These are phyloP conservation scores for Drosophila fungiperda DNA, from an alignment of 2,888 invertebrate genomes.

Conservation along the genomic window DNA sequence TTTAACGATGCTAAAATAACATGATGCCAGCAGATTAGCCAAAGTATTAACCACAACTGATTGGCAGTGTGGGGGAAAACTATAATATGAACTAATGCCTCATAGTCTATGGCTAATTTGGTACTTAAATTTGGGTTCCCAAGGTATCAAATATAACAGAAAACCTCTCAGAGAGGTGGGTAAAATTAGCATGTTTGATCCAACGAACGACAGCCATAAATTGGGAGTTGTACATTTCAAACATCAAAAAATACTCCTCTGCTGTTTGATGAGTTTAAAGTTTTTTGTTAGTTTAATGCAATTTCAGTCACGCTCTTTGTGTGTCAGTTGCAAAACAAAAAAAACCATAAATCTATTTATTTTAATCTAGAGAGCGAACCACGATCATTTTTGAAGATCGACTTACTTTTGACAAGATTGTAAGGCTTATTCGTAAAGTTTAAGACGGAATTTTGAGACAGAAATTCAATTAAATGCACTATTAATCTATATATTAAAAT, in stretches of 20 bases:
- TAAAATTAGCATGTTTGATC: conserved; percentile 9
- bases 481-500: background rate
- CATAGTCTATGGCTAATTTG: conserved; percentile 7
- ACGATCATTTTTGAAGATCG: too few relatives aligned
- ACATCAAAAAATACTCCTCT: background rate
- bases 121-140: conserved; percentile 9
- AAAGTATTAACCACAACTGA: conserved; percentile 24
- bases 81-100: background rate
- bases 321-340: background rate
- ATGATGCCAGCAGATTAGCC: conserved; percentile 38
- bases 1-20: conserved; percentile 71
- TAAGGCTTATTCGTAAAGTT: background rate
- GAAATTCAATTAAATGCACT: background rate
- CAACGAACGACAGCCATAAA: background rate
- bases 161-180: background rate
- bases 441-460: background rate
- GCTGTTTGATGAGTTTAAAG: background rate
- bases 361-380: background rate
- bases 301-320: background rate
- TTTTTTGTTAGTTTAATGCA: background rate
- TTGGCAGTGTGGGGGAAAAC: background rate
- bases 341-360: background rate
- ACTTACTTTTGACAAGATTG: too few relatives aligned
- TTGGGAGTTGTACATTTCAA: background rate
- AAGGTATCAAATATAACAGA: conserved; percentile 3